Evolutionary conservation across 2,888 invertebrate genomes (phyloP).

Genomic region (Mimas tiliae): DNA sequence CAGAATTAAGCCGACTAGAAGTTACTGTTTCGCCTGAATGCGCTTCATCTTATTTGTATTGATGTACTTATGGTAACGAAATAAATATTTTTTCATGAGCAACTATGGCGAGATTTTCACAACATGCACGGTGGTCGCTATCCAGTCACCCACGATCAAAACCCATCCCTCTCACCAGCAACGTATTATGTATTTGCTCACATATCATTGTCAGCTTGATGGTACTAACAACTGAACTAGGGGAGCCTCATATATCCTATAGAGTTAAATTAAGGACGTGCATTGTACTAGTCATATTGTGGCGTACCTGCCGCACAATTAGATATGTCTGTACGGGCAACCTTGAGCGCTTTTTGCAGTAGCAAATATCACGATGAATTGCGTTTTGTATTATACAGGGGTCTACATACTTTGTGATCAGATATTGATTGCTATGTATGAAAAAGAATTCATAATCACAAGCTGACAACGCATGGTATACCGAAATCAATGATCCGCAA

Average conservation of each 20-base stretch:
- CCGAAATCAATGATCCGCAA: not conserved
- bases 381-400: slow-evolving; percentile 4
- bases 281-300: slow-evolving; percentile 7
- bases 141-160: too few species aligned
- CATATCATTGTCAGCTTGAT: too few species aligned
- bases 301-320: slow-evolving; percentile 10
- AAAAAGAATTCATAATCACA: not conserved
- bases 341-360: slow-evolving; percentile 29
- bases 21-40: too few species aligned
- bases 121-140: too few species aligned
- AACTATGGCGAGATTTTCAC: too few species aligned
- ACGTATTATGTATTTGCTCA: too few species aligned
- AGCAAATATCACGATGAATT: slow-evolving; percentile 27
- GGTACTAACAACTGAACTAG: not conserved
- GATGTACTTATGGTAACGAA: too few species aligned
- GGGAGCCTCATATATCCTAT: slow-evolving; percentile 11
- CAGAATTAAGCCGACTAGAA: too few species aligned
- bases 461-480: not conserved
- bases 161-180: too few species aligned
- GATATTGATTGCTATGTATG: not conserved
- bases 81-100: too few species aligned
- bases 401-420: not conserved
- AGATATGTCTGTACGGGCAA: slow-evolving; percentile 2
- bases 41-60: too few species aligned
- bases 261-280: slow-evolving; percentile 14